Percentiles rank a stretch among this genome's conserved stretches.
Evolutionary conservation across 2,113 vertebrate species (phyloP).

Genomic region (Chrysochloris asiatica): DNA sequence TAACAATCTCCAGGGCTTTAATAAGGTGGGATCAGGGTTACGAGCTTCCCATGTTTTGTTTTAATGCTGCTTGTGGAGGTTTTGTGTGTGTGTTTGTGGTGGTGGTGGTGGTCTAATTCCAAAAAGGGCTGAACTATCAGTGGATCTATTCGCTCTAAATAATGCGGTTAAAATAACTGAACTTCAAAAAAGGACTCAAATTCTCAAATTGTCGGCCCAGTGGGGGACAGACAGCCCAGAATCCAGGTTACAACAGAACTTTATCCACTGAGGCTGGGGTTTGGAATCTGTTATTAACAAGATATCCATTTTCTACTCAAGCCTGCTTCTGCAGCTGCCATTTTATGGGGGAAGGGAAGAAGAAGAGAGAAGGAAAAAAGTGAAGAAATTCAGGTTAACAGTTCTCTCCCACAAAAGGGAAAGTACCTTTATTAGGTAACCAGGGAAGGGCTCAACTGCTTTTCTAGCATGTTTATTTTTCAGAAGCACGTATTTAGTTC

Average conservation of each 20-base stretch:
- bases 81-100: too few relatives aligned
- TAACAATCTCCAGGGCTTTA: neutral
- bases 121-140: neutral
- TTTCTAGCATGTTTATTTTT: constrained; percentile 50
- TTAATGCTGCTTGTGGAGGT: neutral
- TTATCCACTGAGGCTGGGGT: constrained; percentile 38
- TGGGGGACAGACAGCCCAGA: constrained; percentile 1
- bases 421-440: constrained; percentile 30
- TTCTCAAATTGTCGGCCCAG: constrained; percentile 42
- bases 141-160: constrained; percentile 46
- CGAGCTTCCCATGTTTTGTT: neutral
- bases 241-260: constrained; percentile 38
- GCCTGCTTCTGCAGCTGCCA: constrained; percentile 62
- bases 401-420: neutral
- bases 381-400: constrained; percentile 20
- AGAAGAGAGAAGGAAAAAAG: neutral
- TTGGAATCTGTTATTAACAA: constrained; percentile 69
- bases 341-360: constrained; percentile 37
- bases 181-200: constrained; percentile 55
- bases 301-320: constrained; percentile 57
- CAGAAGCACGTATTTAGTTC: constrained; percentile 29
- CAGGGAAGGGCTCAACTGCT: neutral
- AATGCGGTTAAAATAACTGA: constrained; percentile 62
- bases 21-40: neutral
- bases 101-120: neutral